A percentile compares a stretch with the other conserved stretches of the same genome.
These are phyloP conservation scores for Brachirus orientalis DNA, from an alignment of 2,113 vertebrate species.

Conservation along the genomic window DNA sequence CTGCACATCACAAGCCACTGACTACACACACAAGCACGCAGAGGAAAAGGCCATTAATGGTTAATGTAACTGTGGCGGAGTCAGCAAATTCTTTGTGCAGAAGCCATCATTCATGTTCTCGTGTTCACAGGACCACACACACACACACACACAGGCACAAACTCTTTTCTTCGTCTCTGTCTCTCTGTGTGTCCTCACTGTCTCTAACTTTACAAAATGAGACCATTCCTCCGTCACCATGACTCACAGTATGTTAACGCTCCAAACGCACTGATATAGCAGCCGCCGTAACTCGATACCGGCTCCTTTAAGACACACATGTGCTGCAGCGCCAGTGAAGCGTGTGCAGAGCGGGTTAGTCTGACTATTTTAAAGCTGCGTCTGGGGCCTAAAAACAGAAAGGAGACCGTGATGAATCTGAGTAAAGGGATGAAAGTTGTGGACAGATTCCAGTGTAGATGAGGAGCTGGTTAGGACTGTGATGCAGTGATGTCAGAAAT, in stretches of 20 bases:
- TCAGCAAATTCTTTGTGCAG: constrained; percentile 69
- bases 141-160: constrained; percentile 10
- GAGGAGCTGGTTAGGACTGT: constrained; percentile 30
- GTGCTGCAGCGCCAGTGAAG: constrained; percentile 13
- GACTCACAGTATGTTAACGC: constrained; percentile 25
- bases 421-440: constrained; percentile 9
- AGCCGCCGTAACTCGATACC: constrained; percentile 38
- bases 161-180: background rate
- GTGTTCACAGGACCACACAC: constrained; percentile 29
- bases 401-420: constrained; percentile 1
- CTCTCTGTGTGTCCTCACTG: constrained; percentile 6
- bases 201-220: constrained; percentile 56
- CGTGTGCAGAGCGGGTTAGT: constrained; percentile 25
- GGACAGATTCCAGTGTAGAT: constrained; percentile 33
- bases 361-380: constrained; percentile 53
- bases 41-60: constrained; percentile 60
- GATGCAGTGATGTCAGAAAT: constrained; percentile 9
- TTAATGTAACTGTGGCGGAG: constrained; percentile 59
- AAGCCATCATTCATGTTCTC: constrained; percentile 68
- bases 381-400: constrained; percentile 4
- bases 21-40: constrained; percentile 34
- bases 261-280: constrained; percentile 29
- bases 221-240: constrained; percentile 34
- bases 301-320: background rate
- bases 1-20: constrained; percentile 62